A percentile compares a stretch with the other conserved stretches of the same genome.
Conservation (phyloP, 2,888 invertebrate genomes). For the Spialia ferax region DNA sequence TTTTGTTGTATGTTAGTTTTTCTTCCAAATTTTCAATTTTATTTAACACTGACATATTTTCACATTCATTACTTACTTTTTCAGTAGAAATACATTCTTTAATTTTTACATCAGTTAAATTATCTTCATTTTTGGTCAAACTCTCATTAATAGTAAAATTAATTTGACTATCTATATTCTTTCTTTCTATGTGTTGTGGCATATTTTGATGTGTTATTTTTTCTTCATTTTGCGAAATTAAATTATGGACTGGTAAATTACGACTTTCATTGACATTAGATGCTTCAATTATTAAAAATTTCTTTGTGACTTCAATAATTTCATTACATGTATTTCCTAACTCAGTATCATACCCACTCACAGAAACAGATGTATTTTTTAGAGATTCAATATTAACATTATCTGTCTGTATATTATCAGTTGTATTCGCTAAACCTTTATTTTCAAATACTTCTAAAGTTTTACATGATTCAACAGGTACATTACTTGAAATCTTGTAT, state of each 20-base stretch:
- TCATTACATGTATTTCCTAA: not conserved
- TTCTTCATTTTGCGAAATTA: not conserved
- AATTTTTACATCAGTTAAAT: not conserved
- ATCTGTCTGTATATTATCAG: not conserved
- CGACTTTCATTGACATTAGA: not conserved
- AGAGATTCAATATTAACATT: not conserved
- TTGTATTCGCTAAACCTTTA: not conserved
- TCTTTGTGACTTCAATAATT: not conserved
- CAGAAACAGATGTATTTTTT: not conserved
- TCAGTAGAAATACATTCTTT: not conserved
- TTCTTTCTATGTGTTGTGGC: not conserved
- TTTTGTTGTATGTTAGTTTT: not conserved
- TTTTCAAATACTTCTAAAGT: not conserved
- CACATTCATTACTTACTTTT: not conserved
- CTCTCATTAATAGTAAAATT: not conserved
- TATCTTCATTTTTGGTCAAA: not conserved
- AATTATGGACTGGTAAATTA: not conserved
- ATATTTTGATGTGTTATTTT: not conserved
- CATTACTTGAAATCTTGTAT: conserved; percentile 23
- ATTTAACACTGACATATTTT: not conserved
- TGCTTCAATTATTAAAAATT: not conserved
- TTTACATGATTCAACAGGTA: not conserved
- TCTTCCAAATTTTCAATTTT: not conserved
- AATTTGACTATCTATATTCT: too few relatives aligned
- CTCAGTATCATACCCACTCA: not conserved